A percentile compares a stretch with the other conserved stretches of the same genome.
These are phyloP conservation scores for Cybosia mesomella DNA, from an alignment of 2,888 invertebrate genomes.

Conservation along the genomic window DNA sequence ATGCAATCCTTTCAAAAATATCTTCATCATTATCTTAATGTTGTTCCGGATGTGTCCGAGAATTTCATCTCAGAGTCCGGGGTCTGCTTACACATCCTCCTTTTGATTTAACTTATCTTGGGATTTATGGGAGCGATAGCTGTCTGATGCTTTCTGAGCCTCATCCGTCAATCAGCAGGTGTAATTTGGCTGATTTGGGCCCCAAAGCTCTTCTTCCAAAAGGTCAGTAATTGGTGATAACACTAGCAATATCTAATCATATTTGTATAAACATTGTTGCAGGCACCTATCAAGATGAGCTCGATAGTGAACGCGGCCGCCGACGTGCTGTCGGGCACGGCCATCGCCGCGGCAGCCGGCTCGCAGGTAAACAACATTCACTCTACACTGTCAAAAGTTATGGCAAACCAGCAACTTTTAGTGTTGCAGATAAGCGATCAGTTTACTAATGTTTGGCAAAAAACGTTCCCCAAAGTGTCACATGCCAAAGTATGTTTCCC, in stretches of 20 bases:
- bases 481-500: too few species aligned
- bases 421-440: background rate
- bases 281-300: constrained; percentile 85
- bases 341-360: constrained; percentile 89
- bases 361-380: constrained; percentile 68
- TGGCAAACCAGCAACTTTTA: background rate
- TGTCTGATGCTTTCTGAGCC: background rate
- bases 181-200: background rate
- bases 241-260: background rate
- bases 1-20: background rate
- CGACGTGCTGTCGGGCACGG: constrained; percentile 90
- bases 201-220: background rate
- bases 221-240: background rate
- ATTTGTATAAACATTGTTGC: constrained; percentile 23
- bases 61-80: too few species aligned
- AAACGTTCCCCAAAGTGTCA: too few species aligned
- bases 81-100: too few species aligned
- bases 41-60: too few species aligned
- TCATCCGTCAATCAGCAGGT: background rate
- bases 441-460: too few species aligned
- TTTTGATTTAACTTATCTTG: background rate
- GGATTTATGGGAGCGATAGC: background rate
- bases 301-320: constrained; percentile 88
- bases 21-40: background rate
- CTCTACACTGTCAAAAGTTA: background rate